Evolutionary conservation across 2,113 vertebrate genomes (phyloP), one percentile per base, ranked within the genome.

Genomic region (Sarotherodon lohbergeri): DNA sequence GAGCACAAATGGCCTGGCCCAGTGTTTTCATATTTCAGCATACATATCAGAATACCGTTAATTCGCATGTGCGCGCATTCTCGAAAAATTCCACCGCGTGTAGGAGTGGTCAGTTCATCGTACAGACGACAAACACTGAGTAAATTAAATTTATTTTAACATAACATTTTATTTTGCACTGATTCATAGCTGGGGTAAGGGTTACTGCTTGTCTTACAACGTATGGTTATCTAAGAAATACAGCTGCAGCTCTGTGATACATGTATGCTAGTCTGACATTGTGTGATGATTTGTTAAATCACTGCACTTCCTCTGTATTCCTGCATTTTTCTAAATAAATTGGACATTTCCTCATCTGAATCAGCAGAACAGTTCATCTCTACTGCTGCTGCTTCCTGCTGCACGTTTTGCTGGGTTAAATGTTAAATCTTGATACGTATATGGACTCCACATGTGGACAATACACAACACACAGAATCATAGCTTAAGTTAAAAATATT

Each of bases 391-490:
- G n/a, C 52, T 22, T 55, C n/a, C 57, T 61, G 57, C 27, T 61
- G 57, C 5, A 32, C 3, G 14, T 17, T 9, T 27, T 59, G 14
- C 57, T 17, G 29, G 14, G 57, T 27, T 3, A 27, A 27, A 1
- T 2, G 27, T 61, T 32, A 32, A 61, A 61, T 1, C 3, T 3
- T 59, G 27, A 57, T 57, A 57, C 4, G 2, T 29, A 16, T 59
- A 1, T 29, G 56, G 13, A 0, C 27, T 3, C 56, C 27, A 59
- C 27, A 9, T 9, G 13, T 59, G 27, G 56, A 59, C 0, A 57
- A 57, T 57, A 4, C 13, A 59, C 24, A 59, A 27, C 7, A 29
- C 56, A 59, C 3, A 59, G 56, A 32, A 59, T 59, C 3, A 1
- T 32, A 32, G 27, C 27, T 29, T 59, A 29, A 29, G 13, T 59